Conservation (phyloP, 92 coral and sea anemone genomes). For the Virgularia gustaviana region DNA sequence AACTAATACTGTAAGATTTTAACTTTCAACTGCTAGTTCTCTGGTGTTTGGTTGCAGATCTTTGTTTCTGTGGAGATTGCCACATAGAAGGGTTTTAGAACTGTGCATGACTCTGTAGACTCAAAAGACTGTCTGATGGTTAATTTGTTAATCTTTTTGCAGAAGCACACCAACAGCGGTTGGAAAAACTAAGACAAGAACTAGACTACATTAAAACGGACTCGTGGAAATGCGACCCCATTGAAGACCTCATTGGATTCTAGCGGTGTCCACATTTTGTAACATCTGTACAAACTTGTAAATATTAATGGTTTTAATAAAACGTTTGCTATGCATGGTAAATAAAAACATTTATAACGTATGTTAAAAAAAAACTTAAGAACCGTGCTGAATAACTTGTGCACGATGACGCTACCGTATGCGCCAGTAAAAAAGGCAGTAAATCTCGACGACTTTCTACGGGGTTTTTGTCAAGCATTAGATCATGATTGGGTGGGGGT, state of each 20-base stretch:
- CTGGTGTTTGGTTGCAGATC: neutral
- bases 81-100: too few species aligned
- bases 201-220: constrained; percentile 78
- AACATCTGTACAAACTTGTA: neutral
- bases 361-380: neutral
- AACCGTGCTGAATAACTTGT: neutral
- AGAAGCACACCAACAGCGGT: constrained; percentile 87
- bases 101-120: neutral
- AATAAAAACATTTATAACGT: neutral
- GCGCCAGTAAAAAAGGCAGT: neutral
- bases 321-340: too few species aligned
- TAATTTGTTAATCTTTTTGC: neutral
- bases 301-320: neutral
- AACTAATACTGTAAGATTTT: too few species aligned
- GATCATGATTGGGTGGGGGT: too few species aligned
- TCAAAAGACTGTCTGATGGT: neutral
- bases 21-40: too few species aligned
- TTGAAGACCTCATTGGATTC: constrained; percentile 91
- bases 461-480: too few species aligned
- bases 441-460: too few species aligned
- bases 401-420: too few species aligned
- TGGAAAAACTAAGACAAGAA: constrained; percentile 78
- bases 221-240: constrained; percentile 94
- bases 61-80: neutral
- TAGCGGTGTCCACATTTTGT: constrained; percentile 18